Base-by-base conservation (phyloP, 2,113 vertebrate genomes). In the Phrynosoma platyrhinos region DNA sequence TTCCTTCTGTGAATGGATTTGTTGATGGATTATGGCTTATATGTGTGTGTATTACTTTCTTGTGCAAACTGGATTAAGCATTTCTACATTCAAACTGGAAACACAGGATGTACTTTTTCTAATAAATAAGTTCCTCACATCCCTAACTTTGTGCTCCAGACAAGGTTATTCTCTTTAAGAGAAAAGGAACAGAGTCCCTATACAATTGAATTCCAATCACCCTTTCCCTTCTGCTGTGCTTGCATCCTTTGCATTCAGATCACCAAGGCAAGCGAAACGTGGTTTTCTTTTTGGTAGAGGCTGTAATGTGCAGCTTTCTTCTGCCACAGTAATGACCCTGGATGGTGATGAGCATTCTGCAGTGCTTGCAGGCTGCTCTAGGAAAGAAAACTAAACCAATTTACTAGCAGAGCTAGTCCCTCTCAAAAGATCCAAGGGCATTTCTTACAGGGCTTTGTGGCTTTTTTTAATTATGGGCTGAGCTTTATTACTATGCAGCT, bases 251-350 rank as follows among this genome's bases (percentile, higher is more conserved):
- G 36, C 76, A 36, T 79, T 88, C 86, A 58, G 83, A 64, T 91
- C 79, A 76, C 0, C 0, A 30, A 52, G 55, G 80, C 84, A 82
- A 90, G 66, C 36, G 79, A 89, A 90, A 2, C 0, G 36, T 77
- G 86, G 85, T 25, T 89, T 86, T 77, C 66, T 40, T 42, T 93
- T 84, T 72, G 75, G 62, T 81, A 86, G 91, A 81, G 90, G 89
- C 87, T 42, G 87, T 83, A 90, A 88, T 80, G 62, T 92, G 86
- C 0, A 68, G 55, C 76, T 90, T 87, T 42, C 74, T 90, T 64
- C 82, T 72, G 86, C 90, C 85, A 87, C 1, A 0, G 86, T 79
- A 92, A 87, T 13, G 53, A 83, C 74, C 78, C 0, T 0, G 27
- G 77, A 87, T 32, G 75, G 52, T 32, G 89, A 90, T 74, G 1